Conservation (phyloP, 1,140 invertebrate species). For the Drosophila bocki region DNA sequence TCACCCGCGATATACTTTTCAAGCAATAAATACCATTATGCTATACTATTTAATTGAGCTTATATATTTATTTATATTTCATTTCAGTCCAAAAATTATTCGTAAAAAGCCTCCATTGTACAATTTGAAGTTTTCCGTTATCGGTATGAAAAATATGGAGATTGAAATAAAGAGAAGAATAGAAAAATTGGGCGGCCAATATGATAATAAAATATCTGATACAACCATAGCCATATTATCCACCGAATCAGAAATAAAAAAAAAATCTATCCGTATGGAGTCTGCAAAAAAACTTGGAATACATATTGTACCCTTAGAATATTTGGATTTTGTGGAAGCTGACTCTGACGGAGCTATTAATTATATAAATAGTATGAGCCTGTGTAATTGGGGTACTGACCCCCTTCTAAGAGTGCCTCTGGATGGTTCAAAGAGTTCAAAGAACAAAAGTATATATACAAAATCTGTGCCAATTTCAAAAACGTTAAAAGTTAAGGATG, state of each 20-base stretch:
- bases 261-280: conserved; percentile 88
- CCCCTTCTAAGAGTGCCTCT: conserved; percentile 87
- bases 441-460: conserved; percentile 89
- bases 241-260: conserved; percentile 89
- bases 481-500: conserved; percentile 94
- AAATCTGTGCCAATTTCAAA: conserved; percentile 89
- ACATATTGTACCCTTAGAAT: conserved; percentile 92
- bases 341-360: conserved; percentile 87
- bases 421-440: conserved; percentile 87
- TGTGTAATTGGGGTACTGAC: conserved; percentile 94
- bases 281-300: conserved; percentile 90
- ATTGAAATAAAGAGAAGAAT: conserved; percentile 90
- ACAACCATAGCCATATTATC: conserved; percentile 92
- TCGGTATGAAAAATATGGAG: conserved; percentile 88
- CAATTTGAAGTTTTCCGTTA: conserved; percentile 92
- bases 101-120: conserved; percentile 89
- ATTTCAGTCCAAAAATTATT: conserved; percentile 87
- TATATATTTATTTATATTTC: conserved; percentile 1
- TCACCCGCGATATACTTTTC: no score
- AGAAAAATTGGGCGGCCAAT: conserved; percentile 90
- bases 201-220: conserved; percentile 88
- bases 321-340: conserved; percentile 89
- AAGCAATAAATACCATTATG: not conserved
- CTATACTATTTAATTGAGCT: not conserved
- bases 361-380: conserved; percentile 90